Evolutionary conservation across 2,113 vertebrate genomes (phyloP), one percentile per base, ranked within the genome.

Genomic region (Gila orcuttii): DNA sequence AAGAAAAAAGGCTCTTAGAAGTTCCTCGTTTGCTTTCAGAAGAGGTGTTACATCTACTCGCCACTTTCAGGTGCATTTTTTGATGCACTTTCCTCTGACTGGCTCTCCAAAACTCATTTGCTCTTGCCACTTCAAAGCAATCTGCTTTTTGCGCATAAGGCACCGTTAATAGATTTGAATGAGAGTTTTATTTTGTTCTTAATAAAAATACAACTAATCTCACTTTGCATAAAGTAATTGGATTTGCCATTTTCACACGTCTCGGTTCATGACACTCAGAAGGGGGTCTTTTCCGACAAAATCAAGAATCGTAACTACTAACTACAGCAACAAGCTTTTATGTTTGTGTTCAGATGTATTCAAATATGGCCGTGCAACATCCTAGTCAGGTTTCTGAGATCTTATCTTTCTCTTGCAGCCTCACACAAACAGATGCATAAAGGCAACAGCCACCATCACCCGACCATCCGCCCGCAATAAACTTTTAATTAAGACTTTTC

Each of bases 141-240:
- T 91, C 92, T 91, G 81, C 86, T 91, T 90, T 93, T 93, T 92
- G 90, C 52, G 89, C 85, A 88, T 25, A 86, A 89, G 83, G 62
- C 74, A 85, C 80, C 90, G 81, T 78, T 88, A 90, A 91, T 0
- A 0, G 36, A 74, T 89, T 91, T 85, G 90, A 90, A 93, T 90
- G 52, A 85, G 91, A 91, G 85, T 25, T 64, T 85, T 92, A 33
- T 85, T 92, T 90, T 88, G 82, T 86, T 90, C 86, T 93, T 88
- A 92, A 92, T 93, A 94, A 88, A 86, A 33, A 79, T 85, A 87
- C 21, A 93, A 94, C 89, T 90, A 79, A 85, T 93, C 87, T 89
- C 66, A 86, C 80, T 90, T 90, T 91, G 89, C 86, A 92, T 91
- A 89, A 94, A 93, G 87, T 92, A 94, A 94, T 88, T 94, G 89